These are phyloP conservation scores for Bombyx huttoni DNA, from an alignment of 2,888 invertebrate genomes.

Conservation along the genomic window DNA sequence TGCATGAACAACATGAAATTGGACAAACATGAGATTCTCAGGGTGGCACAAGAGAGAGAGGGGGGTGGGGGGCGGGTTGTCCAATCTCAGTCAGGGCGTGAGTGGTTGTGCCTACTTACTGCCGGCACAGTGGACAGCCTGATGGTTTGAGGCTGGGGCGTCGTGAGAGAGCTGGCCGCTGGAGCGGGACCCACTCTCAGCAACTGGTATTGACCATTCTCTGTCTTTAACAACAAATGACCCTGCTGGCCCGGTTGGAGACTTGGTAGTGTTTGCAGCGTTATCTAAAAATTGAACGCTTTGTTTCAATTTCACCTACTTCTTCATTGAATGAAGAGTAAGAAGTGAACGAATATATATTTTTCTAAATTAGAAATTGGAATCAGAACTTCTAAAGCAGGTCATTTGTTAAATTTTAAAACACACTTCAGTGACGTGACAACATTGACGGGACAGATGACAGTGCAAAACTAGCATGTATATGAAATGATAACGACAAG, in stretches of 20 bases:
- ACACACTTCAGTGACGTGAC: constrained; percentile 9
- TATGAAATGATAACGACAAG: constrained; percentile 8
- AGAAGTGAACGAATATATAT: not conserved
- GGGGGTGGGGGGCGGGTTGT: constrained; percentile 18
- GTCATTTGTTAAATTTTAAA: constrained; percentile 32
- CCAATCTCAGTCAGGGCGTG: constrained; percentile 21
- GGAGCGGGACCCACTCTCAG: constrained; percentile 90
- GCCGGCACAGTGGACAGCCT: constrained; percentile 90
- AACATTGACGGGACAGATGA: constrained; percentile 1
- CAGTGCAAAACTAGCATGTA: constrained; percentile 1
- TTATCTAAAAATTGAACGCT: constrained; percentile 79
- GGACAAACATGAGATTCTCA: constrained; percentile 23
- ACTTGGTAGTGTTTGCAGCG: constrained; percentile 88
- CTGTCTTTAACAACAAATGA: constrained; percentile 92
- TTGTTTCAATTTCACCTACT: constrained; percentile 43
- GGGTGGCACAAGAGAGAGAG: not conserved
- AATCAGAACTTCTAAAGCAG: constrained; percentile 25
- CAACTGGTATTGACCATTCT: constrained; percentile 96
- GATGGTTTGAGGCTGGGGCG: constrained; percentile 79
- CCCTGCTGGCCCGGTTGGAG: constrained; percentile 91
- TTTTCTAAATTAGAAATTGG: not conserved
- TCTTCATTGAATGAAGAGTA: constrained; percentile 11
- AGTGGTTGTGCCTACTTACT: constrained; percentile 80
- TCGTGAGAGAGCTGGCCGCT: constrained; percentile 68
- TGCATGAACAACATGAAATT: constrained; percentile 43